Base-by-base conservation (phyloP, 1,140 invertebrate genomes). In the Lysiphlebus fabarum region DNA sequence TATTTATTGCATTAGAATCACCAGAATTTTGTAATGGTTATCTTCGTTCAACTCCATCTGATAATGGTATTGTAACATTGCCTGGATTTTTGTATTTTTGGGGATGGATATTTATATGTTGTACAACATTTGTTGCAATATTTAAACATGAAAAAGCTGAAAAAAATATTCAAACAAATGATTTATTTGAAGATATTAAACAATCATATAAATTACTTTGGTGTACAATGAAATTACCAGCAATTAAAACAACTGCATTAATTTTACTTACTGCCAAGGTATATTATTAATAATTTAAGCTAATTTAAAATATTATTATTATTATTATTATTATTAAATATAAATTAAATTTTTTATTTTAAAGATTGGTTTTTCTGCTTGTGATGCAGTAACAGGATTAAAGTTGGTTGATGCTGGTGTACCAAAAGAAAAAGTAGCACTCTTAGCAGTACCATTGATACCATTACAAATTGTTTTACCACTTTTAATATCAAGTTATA, bases 1-100 rank as follows among this genome's bases (percentile, higher is more conserved):
- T 98, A 9, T 99, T 99, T 75, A 87, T 99, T 69, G 94, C 96
- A 0, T 77, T 99, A n/a, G 96, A 99, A 78, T 99, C 96, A 7
- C 82, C 92, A 40, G 90, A 93, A 69, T 99, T 99, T 81, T 98
- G 94, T 71, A 99, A 99, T 71, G 89, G 82, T 57, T 99, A 98
- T 75, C 73, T 99, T 43, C 82, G 96, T 65, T 82, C 77, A 40
- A 82, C 76, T 41, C 91, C 92, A n/a, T 72, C 84, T 59, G 74
- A 83, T 12, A 81, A 83, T 50, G 87, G 88, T 47, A 76, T 99
- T n/a, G 84, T 99, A 5, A 96, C 93, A 9, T 81, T 99, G 34
- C 79, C 92, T 53, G 87, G 87, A 62, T 99, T 98, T 78, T 82
- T 99, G 5, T 90, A 90, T 72, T 97, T 99, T 72, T 99, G 96